Base-by-base conservation (phyloP, 2,113 vertebrate species). In the Tachysurus vachellii region DNA sequence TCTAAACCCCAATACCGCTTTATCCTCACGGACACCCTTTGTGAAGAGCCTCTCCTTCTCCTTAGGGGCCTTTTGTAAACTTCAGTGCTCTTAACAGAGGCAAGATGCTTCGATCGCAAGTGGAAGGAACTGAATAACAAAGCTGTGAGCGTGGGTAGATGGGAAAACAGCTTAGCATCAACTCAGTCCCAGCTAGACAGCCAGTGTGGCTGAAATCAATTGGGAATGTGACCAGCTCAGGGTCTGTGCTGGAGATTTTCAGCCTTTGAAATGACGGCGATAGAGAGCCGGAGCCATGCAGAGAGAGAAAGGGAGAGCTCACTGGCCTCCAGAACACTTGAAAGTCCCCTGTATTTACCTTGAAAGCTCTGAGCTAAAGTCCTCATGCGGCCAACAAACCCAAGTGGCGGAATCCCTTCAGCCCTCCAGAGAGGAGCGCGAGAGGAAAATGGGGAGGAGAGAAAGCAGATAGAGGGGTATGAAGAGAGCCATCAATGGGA, bases 321-420 rank as follows among this genome's bases (percentile, higher is more conserved):
- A 16, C 62, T 83, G 17, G 80, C 66, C 71, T 92, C 88, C 91
- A 91, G 93, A 92, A 85, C 73, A 94, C 94, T 94, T 95, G 89
- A 96, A 95, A 95, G 90, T 28, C 57, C 44, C 44, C 42, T 44
- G 83, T 75, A 95, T 94, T 95, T 89, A 92, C 91, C 92, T 93
- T 94, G 91, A 95, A 95, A 94, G 93, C 92, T 28, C 82, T 75
- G 87, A 50, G 86, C 90, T 90, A 91, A 93, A 93, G 88, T 87
- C 88, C 85, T 80, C 86, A 56, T 75, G 70, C 91, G 82, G 85
- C 90, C 86, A 83, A 80, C 82, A 42, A 87, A 66, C 86, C 89
- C 85, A 42, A 85, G 76, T 80, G 83, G 82, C 77, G 84, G 91
- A 89, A 88, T 87, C 91, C 91, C 80, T 89, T 80, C 89, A 91